A percentile compares a stretch with the other conserved stretches of the same genome.
Evolutionary conservation across 2,797 vertebrate genomes (phyloP).

Genomic region (Malurus leucopterus): DNA sequence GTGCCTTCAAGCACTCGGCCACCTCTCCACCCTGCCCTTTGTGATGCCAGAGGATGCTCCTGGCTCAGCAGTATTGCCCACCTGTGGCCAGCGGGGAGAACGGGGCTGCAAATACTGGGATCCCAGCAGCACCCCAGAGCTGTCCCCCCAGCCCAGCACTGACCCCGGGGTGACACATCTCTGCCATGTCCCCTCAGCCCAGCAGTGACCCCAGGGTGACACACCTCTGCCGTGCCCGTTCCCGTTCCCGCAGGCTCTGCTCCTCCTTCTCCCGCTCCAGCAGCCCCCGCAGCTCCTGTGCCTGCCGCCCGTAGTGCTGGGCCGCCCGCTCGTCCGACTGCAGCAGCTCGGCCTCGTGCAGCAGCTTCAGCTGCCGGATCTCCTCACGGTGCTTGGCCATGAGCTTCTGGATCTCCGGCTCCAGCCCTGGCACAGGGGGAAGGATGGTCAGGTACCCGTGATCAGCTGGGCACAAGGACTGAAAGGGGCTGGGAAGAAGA

Average conservation of each 20-base stretch:
- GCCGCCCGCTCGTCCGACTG: conserved; percentile 84
- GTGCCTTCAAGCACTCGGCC: accelerated
- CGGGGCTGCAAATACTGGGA: accelerated
- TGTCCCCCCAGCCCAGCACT: accelerated
- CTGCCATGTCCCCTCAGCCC: too few species aligned
- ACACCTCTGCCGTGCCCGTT: too few species aligned
- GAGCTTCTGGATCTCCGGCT: conserved; percentile 94
- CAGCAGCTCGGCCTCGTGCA: conserved; percentile 88
- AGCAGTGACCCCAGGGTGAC: too few species aligned
- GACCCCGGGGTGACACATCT: too few species aligned
- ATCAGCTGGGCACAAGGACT: accelerated
- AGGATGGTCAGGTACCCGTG: accelerated
- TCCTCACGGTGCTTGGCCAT: conserved; percentile 90
- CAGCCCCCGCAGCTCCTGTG: conserved; percentile 81
- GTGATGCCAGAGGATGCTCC: accelerated
- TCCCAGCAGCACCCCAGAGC: accelerated
- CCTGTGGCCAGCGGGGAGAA: not conserved
- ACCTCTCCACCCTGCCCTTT: accelerated
- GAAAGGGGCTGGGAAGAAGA: not conserved
- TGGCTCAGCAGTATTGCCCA: accelerated
- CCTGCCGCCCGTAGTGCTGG: conserved; percentile 78
- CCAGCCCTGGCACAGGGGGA: conserved; percentile 76
- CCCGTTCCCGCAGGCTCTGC: conserved; percentile 79
- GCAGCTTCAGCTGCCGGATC: conserved; percentile 81
- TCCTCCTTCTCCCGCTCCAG: conserved; percentile 85